Evolutionary conservation across 2,113 vertebrate species (phyloP).

Genomic region (Varanus komodoensis): DNA sequence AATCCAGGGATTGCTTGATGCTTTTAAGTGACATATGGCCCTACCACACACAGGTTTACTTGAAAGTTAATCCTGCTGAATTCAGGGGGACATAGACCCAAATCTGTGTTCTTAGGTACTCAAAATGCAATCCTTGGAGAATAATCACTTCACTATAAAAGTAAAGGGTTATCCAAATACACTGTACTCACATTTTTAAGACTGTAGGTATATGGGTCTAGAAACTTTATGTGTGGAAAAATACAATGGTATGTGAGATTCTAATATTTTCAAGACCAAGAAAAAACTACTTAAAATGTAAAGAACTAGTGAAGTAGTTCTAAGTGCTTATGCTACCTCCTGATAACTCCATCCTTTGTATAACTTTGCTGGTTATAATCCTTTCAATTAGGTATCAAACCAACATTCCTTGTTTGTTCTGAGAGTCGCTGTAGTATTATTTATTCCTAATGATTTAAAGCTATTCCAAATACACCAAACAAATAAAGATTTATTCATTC

Average conservation of each 20-base stretch:
- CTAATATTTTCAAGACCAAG: not conserved
- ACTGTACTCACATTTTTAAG: not conserved
- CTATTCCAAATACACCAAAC: not conserved
- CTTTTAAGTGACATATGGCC: not conserved
- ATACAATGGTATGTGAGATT: not conserved
- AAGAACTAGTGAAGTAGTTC: not conserved
- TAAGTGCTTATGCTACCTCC: not conserved
- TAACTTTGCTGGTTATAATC: not conserved
- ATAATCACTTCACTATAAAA: not conserved
- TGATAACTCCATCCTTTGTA: not conserved
- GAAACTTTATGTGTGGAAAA: not conserved
- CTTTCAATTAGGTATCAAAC: not conserved
- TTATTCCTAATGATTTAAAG: constrained; percentile 12
- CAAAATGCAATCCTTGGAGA: not conserved
- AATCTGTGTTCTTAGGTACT: not conserved
- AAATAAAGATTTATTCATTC: constrained; percentile 16
- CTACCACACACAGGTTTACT: not conserved
- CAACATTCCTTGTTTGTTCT: not conserved
- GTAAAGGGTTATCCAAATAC: not conserved
- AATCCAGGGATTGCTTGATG: not conserved
- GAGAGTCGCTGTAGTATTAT: not conserved
- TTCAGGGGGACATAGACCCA: not conserved
- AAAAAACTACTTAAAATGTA: not conserved
- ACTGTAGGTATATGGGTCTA: not conserved
- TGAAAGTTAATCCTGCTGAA: not conserved